Evolutionary conservation across 1,140 invertebrate species (phyloP), one percentile per base, ranked within the genome.

Genomic region (Lepidurus apus): DNA sequence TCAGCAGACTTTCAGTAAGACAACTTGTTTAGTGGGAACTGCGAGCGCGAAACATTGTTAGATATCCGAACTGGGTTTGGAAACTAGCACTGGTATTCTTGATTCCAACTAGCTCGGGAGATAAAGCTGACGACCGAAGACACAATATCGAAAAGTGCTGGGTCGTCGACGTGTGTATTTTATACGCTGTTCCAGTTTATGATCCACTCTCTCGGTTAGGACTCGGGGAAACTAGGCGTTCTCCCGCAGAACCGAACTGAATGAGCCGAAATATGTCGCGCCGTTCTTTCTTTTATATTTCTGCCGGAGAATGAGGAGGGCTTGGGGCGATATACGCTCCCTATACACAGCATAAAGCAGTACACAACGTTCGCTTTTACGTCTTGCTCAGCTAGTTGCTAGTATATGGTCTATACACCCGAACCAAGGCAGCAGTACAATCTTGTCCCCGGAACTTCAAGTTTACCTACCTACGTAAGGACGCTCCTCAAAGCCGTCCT

Each of bases 61-160:
- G 53, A 65, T 65, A 21, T 4, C 34, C 13, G 21, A 65, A 7
- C 7, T 65, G 53, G 53, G 13, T 65, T 17, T 13, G 53, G 53
- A 65, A 65, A 65, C 17, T 13, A 65, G 8, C 7, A 65, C 21
- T 11, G 45, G 45, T 5, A 65, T 65, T 65, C 53, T 21, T 7
- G 7, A 21, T 13, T n/a, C 9, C 53, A 65, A 65, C n/a, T 65
- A 65, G 21, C 53, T 65, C 21, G 9, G 53, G 21, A 65, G 53
- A 65, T 65, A 65, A 65, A 65, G 53, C 53, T 65, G 53, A 65
- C 53, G 53, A 65, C 53, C n/a, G 21, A 65, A 65, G 53, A 65
- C 53, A 65, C 53, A 65, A 65, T 65, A 65, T 21, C 53, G 53
- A 65, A 65, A 65, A 65, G 53, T 11, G 53, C 53, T 65, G 53